Evolutionary conservation across 2,797 vertebrate species (phyloP).

Genomic region (Simalia tracyae): DNA sequence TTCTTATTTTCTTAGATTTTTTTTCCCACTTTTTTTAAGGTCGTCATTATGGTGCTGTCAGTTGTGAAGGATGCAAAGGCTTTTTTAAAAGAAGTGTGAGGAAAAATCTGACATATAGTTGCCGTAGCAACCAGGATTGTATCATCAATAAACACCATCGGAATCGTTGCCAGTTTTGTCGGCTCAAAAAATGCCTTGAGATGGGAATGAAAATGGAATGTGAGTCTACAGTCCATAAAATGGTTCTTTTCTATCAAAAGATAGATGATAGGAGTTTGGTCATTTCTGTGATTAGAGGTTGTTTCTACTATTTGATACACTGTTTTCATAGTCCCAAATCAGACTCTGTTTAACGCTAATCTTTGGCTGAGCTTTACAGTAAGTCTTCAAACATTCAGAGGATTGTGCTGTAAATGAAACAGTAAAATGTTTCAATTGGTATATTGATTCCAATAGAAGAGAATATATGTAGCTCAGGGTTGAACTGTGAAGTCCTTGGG

Average conservation of each 20-base stretch:
- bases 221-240: constrained; percentile 75
- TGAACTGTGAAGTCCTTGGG: no score
- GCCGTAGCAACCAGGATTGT: constrained; percentile 96
- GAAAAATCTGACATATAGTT: constrained; percentile 96
- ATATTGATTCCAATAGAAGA: background rate
- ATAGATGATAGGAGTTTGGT: constrained; percentile 11
- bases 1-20: constrained; percentile 32
- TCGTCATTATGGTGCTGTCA: constrained; percentile 97
- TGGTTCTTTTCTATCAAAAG: background rate
- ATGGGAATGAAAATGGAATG: constrained; percentile 99
- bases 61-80: constrained; percentile 98
- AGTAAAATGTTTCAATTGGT: background rate
- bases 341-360: background rate
- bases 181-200: constrained; percentile 93
- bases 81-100: constrained; percentile 99
- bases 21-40: constrained; percentile 72
- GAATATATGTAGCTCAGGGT: no score
- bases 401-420: background rate
- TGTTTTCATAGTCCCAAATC: background rate
- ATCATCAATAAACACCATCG: constrained; percentile 98
- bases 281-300: background rate
- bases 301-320: background rate
- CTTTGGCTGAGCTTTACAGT: background rate
- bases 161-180: constrained; percentile 97
- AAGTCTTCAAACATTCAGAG: background rate